Evolutionary conservation across 2,888 invertebrate species (phyloP).

Genomic region (Ochropleura leucogaster): DNA sequence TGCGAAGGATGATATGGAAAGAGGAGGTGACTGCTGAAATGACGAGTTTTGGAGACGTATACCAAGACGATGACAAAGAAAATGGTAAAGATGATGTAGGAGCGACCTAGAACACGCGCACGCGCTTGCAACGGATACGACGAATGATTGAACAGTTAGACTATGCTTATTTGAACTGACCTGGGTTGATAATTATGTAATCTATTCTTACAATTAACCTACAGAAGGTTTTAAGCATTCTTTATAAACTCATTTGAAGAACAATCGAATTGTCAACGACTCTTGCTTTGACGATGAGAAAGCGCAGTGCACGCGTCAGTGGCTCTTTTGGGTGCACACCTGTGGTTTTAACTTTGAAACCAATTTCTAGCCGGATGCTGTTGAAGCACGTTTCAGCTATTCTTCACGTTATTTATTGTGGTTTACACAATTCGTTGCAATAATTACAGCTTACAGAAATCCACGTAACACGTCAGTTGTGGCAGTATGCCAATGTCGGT

Average conservation of each 20-base stretch:
- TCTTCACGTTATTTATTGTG: conserved; percentile 26
- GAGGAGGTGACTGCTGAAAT: too few species aligned
- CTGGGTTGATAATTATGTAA: neutral
- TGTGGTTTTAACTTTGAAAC: neutral
- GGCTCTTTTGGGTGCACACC: neutral
- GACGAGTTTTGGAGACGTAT: too few species aligned
- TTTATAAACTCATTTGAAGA: too few species aligned
- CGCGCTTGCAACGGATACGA: neutral
- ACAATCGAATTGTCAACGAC: too few species aligned
- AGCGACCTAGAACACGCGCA: neutral
- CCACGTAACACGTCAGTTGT: conserved; percentile 37
- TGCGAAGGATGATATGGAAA: too few species aligned
- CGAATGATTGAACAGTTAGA: neutral
- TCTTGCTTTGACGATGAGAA: too few species aligned
- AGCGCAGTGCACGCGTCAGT: too few species aligned
- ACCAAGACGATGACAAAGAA: too few species aligned
- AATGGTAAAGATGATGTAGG: too few species aligned
- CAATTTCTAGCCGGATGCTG: neutral
- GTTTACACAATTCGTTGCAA: conserved; percentile 33
- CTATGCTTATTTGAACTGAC: too few species aligned
- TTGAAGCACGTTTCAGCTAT: conserved; percentile 9
- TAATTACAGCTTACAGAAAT: conserved; percentile 50
- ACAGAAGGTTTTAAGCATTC: too few species aligned
- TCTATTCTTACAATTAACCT: neutral
- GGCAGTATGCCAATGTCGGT: conserved; percentile 51